phyloP scores from a whole-genome alignment of 2,888 invertebrate species.

The Epiperipatus broadwayi region DNA sequence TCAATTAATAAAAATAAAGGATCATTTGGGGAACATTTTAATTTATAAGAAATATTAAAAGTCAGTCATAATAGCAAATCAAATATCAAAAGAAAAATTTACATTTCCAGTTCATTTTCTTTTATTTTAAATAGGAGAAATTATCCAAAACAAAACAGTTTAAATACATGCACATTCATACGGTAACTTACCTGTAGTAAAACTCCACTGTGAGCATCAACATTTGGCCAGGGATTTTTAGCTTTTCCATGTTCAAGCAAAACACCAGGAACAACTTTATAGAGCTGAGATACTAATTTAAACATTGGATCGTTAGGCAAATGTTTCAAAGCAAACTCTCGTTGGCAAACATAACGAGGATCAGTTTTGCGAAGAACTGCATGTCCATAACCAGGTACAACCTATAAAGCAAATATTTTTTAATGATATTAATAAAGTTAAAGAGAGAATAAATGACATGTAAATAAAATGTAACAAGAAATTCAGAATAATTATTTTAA shows the following conservation, averaged over 20 bases:
- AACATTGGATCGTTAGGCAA: conserved; percentile 76
- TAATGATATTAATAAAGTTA: not conserved
- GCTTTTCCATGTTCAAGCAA: conserved; percentile 83
- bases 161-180: not conserved
- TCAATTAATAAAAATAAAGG: too few relatives aligned
- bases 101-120: too few relatives aligned
- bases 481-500: too few relatives aligned
- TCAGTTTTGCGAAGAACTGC: conserved; percentile 89
- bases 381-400: conserved; percentile 92
- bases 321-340: conserved; percentile 82
- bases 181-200: conserved; percentile 49
- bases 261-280: conserved; percentile 78
- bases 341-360: conserved; percentile 73
- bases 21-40: too few relatives aligned
- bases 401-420: conserved; percentile 32
- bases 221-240: conserved; percentile 96
- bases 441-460: not conserved
- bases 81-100: too few relatives aligned
- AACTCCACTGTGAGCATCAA: conserved; percentile 89
- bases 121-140: not conserved
- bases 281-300: conserved; percentile 70
- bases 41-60: too few relatives aligned
- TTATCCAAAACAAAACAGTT: not conserved
- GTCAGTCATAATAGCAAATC: too few relatives aligned
- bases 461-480: not conserved